phyloP scores from a whole-genome alignment of 2,797 vertebrate species.

The Enteromius argenteus region DNA sequence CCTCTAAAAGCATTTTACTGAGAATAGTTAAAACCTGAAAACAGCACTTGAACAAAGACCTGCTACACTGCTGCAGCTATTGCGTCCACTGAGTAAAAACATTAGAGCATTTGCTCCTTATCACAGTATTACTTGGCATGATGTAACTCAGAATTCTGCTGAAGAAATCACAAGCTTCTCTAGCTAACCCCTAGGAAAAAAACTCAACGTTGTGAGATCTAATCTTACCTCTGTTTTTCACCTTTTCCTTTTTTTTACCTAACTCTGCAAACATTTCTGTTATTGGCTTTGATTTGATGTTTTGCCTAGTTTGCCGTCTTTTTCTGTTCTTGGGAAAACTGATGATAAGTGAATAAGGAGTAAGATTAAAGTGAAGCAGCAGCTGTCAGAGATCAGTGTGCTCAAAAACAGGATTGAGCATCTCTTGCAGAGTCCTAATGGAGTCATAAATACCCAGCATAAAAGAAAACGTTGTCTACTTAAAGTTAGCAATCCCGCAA shows the following conservation, averaged over 20 bases:
- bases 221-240: slow-evolving; percentile 13
- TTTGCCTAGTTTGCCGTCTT: slow-evolving; percentile 39
- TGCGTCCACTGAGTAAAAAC: background rate
- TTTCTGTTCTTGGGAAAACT: slow-evolving; percentile 58
- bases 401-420: slow-evolving; percentile 53
- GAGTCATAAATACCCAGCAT: slow-evolving; percentile 75
- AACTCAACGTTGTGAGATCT: background rate
- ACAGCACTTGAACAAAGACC: slow-evolving; percentile 9
- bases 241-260: slow-evolving; percentile 42
- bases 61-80: background rate
- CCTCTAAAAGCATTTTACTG: slow-evolving; percentile 29
- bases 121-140: background rate
- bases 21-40: slow-evolving; percentile 8
- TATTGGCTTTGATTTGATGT: slow-evolving; percentile 70
- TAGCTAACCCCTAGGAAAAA: background rate
- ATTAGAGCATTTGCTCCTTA: slow-evolving; percentile 1
- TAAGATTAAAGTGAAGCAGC: slow-evolving; percentile 74
- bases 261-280: slow-evolving; percentile 67
- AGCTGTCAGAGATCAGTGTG: slow-evolving; percentile 67
- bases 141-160: slow-evolving; percentile 18
- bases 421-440: slow-evolving; percentile 67
- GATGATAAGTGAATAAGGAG: slow-evolving; percentile 54
- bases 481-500: slow-evolving; percentile 76
- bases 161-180: background rate
- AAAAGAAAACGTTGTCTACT: slow-evolving; percentile 72